Conservation (phyloP, 2,113 vertebrate genomes). For the Forbesichthys papilliferus region DNA sequence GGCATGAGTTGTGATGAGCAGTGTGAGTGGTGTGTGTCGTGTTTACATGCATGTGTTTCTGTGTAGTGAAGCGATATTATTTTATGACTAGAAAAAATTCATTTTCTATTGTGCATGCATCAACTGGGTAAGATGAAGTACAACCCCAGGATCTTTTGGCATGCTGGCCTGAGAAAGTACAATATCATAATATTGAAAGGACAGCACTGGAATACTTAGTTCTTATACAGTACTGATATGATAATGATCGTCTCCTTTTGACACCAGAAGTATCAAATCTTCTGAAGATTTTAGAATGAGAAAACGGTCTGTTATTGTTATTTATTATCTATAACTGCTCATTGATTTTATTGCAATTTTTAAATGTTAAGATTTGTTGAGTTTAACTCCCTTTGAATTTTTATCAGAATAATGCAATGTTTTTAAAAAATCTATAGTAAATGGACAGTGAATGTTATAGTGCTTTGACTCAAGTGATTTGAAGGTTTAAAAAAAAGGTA, state of each 20-base stretch:
- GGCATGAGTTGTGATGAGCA: slow-evolving; percentile 90
- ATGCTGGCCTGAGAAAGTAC: not conserved
- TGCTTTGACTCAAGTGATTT: not conserved
- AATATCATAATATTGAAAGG: slow-evolving; percentile 10
- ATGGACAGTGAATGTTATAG: not conserved
- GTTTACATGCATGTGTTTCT: slow-evolving; percentile 1
- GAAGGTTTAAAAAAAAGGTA: not conserved
- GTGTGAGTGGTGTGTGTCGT: slow-evolving; percentile 40
- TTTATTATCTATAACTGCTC: not conserved
- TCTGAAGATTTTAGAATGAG: no score
- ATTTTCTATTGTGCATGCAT: slow-evolving; percentile 10
- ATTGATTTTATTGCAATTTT: not conserved
- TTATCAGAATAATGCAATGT: not conserved
- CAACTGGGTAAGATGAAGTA: not conserved
- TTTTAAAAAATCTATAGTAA: not conserved
- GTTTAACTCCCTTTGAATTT: not conserved
- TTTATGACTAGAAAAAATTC: not conserved
- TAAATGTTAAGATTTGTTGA: not conserved
- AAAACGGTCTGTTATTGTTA: no score
- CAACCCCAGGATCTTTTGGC: not conserved
- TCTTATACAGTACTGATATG: no score
- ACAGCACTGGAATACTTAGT: not conserved
- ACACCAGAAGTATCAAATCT: no score
- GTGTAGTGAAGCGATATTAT: not conserved
- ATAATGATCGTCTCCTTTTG: no score